Evolutionary conservation across 2,113 vertebrate species (phyloP).

Genomic region (Albula goreensis): DNA sequence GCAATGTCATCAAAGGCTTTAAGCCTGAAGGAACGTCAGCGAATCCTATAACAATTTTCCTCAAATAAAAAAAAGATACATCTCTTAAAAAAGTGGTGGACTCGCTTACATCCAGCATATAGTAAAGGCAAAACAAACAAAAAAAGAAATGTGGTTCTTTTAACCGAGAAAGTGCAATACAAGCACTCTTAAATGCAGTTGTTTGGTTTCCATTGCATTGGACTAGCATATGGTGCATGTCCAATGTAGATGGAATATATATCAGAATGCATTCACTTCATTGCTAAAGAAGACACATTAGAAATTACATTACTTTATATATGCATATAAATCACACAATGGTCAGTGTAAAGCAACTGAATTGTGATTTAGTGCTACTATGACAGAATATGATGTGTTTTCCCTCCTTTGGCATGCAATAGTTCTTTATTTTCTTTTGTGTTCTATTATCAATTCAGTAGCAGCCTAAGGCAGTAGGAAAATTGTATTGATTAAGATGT

Average conservation of each 20-base stretch:
- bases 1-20: not conserved
- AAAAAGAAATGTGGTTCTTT: not conserved
- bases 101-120: no score
- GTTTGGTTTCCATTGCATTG: not conserved
- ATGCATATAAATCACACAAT: not conserved
- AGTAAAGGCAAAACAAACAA: not conserved
- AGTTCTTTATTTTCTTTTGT: not conserved
- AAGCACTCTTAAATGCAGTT: not conserved
- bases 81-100: not conserved
- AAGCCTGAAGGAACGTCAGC: not conserved
- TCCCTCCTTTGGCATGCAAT: not conserved
- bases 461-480: not conserved
- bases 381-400: not conserved
- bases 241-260: not conserved
- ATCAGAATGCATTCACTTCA: not conserved
- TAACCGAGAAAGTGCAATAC: not conserved
- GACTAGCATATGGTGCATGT: not conserved
- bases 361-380: conserved; percentile 14
- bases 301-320: not conserved
- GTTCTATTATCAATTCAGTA: not conserved
- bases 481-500: not conserved
- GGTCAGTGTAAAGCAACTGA: not conserved
- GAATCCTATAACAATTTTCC: not conserved
- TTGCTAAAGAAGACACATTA: not conserved
- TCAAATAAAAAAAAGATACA: not conserved